phyloP scores from a whole-genome alignment of 2,113 vertebrate species.

The Ariopsis seemanni region DNA sequence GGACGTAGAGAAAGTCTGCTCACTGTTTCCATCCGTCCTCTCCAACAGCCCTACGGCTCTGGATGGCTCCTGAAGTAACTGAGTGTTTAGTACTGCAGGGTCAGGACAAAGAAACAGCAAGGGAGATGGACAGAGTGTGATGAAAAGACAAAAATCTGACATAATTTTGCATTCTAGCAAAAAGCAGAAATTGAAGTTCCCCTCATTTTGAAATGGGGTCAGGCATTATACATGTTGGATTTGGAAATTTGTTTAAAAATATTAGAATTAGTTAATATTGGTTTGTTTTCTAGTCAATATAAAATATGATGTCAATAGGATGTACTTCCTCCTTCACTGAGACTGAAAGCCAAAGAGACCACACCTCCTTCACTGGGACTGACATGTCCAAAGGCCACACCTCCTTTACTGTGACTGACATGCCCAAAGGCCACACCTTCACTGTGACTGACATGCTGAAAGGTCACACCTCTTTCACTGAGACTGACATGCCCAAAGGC shows the following conservation, averaged over 20 bases:
- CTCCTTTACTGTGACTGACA: not conserved
- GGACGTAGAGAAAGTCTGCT: constrained; percentile 34
- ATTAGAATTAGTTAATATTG: not conserved
- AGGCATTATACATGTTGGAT: not conserved
- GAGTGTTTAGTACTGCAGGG: not conserved
- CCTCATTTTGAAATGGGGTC: not conserved
- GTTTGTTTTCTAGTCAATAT: not conserved
- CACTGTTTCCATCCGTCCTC: constrained; percentile 50
- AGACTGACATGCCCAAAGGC: not conserved
- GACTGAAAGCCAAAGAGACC: not conserved
- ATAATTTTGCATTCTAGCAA: not conserved
- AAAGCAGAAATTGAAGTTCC: not conserved
- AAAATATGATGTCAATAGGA: not conserved
- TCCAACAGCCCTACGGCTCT: constrained; percentile 20
- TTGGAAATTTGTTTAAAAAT: not conserved
- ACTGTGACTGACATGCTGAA: not conserved
- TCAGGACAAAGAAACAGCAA: not conserved
- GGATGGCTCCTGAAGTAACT: constrained; percentile 28
- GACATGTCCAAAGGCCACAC: not conserved
- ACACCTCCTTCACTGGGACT: not conserved
- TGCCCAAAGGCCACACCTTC: not conserved
- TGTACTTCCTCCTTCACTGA: not conserved
- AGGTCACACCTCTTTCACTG: not conserved
- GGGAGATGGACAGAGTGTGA: not conserved
- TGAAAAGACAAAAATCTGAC: not conserved